Percentiles rank a stretch among this genome's conserved stretches.
These are phyloP conservation scores for Otocyon megalotis DNA, from an alignment of 2,113 vertebrate species.

Conservation along the genomic window DNA sequence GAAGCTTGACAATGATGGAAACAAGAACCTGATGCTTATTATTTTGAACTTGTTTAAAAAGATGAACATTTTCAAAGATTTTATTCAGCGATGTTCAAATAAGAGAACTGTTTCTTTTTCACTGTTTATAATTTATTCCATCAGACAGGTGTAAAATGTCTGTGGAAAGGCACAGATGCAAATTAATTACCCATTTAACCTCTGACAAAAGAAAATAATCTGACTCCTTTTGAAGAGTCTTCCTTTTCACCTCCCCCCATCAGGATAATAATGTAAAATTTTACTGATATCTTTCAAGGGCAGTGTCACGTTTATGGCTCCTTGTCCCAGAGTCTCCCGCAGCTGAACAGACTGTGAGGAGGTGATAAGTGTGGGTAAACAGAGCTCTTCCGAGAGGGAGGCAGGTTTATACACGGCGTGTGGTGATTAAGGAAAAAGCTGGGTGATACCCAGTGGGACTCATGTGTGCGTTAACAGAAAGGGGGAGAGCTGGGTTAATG, in stretches of 20 bases:
- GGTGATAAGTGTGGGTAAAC: conserved; percentile 51
- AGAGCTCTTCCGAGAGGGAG: conserved; percentile 6
- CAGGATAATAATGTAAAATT: conserved; percentile 62
- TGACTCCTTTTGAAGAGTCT: conserved; percentile 60
- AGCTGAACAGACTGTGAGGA: conserved; percentile 15
- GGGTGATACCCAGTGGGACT: not conserved
- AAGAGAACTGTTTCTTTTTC: conserved; percentile 23
- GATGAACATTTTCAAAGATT: conserved; percentile 40
- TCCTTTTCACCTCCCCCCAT: not conserved
- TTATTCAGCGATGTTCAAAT: conserved; percentile 31
- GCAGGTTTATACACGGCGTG: not conserved
- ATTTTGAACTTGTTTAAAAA: conserved; percentile 30
- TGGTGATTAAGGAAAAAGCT: not conserved
- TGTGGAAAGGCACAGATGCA: conserved; percentile 66
- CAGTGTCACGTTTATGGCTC: not conserved
- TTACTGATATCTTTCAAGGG: conserved; percentile 55
- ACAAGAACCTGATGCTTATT: not conserved
- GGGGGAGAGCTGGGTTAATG: conserved; percentile 20
- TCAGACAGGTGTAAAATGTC: conserved; percentile 72
- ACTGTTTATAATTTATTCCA: conserved; percentile 65
- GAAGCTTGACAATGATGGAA: not conserved
- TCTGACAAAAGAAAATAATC: conserved; percentile 71
- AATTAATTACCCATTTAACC: conserved; percentile 76
- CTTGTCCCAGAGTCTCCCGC: conserved; percentile 18
- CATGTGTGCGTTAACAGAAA: not conserved